phyloP scores from a whole-genome alignment of 2,113 vertebrate species.

The Phrynocephalus versicolor region DNA sequence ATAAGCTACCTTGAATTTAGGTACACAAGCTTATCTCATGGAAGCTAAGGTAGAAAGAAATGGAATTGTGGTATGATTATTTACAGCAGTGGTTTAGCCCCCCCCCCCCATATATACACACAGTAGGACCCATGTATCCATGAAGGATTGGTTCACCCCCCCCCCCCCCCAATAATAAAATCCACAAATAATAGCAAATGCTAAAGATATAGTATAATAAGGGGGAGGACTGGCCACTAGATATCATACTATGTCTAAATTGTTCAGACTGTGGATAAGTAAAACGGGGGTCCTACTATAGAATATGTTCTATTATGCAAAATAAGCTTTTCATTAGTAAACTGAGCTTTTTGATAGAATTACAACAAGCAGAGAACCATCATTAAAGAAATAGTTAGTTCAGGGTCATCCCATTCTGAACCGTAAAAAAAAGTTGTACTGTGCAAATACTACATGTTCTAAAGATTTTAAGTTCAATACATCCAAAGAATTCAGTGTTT shows the following conservation, averaged over 20 bases:
- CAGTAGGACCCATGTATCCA: neutral
- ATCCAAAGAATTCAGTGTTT: conserved; percentile 45
- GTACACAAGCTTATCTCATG: neutral
- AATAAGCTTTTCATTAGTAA: conserved; percentile 64
- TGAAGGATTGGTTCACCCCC: neutral
- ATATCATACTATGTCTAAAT: too few relatives aligned
- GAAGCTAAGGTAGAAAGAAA: neutral
- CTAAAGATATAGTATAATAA: too few relatives aligned
- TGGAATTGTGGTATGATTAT: neutral
- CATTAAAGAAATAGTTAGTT: conserved; percentile 63
- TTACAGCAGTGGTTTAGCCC: neutral
- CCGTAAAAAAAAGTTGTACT: conserved; percentile 7
- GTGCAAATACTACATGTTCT: conserved; percentile 55
- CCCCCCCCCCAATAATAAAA: too few relatives aligned
- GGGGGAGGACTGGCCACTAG: too few relatives aligned
- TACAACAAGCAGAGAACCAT: conserved; percentile 47
- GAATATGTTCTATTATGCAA: conserved; percentile 52
- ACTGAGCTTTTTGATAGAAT: neutral
- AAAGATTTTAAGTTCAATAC: conserved; percentile 64
- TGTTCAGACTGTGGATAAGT: too few relatives aligned
- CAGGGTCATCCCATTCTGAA: conserved; percentile 63
- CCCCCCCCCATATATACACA: neutral
- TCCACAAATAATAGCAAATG: too few relatives aligned
- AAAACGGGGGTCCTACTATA: too few relatives aligned
- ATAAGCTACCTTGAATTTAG: too few relatives aligned